A percentile compares a stretch with the other conserved stretches of the same genome.
Conservation (phyloP, 2,113 vertebrate species). For the Psittacula cyanocephala region DNA sequence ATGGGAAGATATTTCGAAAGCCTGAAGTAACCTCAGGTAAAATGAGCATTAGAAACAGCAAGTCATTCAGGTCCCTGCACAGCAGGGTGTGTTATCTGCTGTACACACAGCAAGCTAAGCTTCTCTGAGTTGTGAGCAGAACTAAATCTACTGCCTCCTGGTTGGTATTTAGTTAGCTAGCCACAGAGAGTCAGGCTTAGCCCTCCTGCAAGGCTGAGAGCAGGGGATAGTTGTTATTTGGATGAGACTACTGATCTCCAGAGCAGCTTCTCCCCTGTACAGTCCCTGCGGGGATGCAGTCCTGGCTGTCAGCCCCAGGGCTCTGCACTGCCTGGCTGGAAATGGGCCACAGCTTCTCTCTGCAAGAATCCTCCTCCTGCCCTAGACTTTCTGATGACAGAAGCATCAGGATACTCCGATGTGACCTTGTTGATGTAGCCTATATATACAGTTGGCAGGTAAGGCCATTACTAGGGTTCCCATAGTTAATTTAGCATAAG, state of each 20-base stretch:
- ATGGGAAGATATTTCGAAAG: background rate
- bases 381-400: background rate
- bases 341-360: rapidly evolving
- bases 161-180: background rate
- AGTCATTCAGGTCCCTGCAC: background rate
- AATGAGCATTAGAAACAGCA: background rate
- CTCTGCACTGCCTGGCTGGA: rapidly evolving
- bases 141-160: background rate
- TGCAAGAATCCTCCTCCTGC: background rate
- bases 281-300: rapidly evolving
- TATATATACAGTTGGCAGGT: background rate
- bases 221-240: background rate
- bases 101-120: background rate
- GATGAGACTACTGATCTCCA: background rate
- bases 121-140: background rate
- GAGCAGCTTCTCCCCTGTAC: background rate
- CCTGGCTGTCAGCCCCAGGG: background rate
- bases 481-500: background rate
- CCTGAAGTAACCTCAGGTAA: background rate
- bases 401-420: background rate
- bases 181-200: background rate
- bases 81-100: background rate
- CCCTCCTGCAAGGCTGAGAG: background rate
- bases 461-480: background rate
- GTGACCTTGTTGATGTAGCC: background rate